A percentile compares a stretch with the other conserved stretches of the same genome.
These are phyloP conservation scores for Zalophus californianus DNA, from an alignment of 2,797 vertebrate genomes.

Conservation along the genomic window DNA sequence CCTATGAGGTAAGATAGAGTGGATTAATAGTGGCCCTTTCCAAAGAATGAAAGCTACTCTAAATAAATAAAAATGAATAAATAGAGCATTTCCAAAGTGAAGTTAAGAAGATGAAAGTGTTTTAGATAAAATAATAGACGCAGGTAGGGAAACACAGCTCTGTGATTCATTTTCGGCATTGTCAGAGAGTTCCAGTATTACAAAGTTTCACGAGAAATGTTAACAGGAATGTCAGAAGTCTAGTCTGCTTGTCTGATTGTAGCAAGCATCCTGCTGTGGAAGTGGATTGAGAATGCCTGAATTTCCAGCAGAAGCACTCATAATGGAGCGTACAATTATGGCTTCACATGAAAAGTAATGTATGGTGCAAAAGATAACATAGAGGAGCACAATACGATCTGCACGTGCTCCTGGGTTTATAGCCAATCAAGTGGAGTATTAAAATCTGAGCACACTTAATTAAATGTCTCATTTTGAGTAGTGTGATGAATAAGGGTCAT, in stretches of 20 bases:
- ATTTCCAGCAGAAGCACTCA: conserved; percentile 73
- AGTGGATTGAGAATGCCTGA: conserved; percentile 64
- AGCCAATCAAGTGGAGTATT: conserved; percentile 81
- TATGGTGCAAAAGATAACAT: conserved; percentile 76
- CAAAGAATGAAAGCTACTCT: conserved; percentile 19
- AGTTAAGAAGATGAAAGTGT: conserved; percentile 53
- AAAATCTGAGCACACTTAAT: conserved; percentile 83
- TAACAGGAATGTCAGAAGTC: conserved; percentile 53
- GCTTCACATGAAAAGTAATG: conserved; percentile 83
- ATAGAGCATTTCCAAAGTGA: background rate
- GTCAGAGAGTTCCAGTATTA: conserved; percentile 11
- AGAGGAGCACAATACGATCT: conserved; percentile 74
- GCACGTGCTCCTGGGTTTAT: conserved; percentile 79
- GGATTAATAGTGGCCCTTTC: background rate
- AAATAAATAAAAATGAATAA: background rate
- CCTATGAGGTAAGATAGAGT: background rate
- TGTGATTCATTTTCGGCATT: conserved; percentile 46
- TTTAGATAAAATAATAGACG: conserved; percentile 58
- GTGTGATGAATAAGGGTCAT: conserved; percentile 82
- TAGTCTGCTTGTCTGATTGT: conserved; percentile 63
- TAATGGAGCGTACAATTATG: conserved; percentile 75
- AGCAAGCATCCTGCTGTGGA: conserved; percentile 76
- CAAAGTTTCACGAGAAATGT: conserved; percentile 57
- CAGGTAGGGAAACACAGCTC: conserved; percentile 32
- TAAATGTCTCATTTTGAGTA: conserved; percentile 82